Base-by-base conservation (phyloP, 2,888 invertebrate species). In the Aelia acuminata region DNA sequence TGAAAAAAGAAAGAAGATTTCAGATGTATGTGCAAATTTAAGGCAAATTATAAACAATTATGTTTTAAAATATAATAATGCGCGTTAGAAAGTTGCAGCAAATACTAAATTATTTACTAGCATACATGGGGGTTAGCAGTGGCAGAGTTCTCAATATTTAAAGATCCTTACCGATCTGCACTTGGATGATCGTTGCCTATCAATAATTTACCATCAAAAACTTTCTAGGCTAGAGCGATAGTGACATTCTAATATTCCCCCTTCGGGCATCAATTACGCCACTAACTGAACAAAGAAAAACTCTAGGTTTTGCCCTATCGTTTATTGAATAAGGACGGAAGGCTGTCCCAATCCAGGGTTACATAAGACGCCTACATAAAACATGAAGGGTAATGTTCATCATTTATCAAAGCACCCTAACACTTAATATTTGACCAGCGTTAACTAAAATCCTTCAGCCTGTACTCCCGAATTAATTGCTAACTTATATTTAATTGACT, bases 211-310 rank as follows among this genome's bases (percentile, higher is more conserved):
- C 0, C 4, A 13, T 57, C 57, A 26, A 57, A 57, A 57, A 57
- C 57, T 57, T 57, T 57, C 57, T 57, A 57, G 57, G 26, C 26
- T 57, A 57, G 57, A n/a, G 57, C 15, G 26, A 57, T 57, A 15
- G 26, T 13, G 26, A 57, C 26, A 26, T 57, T 75, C 75, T 75
- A 39, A 75, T 39, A 43, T 35, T 15, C 70, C 13, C 31, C 70
- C 70, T 75, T 20, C 8, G 39, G 22, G 39, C 75, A n/a, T 35
- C 39, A 75, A 75, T 75, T 75, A 75, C 43, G 22, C 39, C 22
- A 43, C 4, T 75, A 43, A 75, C 75, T 20, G 75, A 75, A 22
- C 39, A 75, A 75, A 75, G 75, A 75, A 75, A 75, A 75, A 75
- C 43, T 39, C 20, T 22, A 75, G n/a, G 57, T 26, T 57, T 13